These are phyloP conservation scores for Pterostichus niger DNA, from an alignment of 2,888 invertebrate genomes.

Conservation along the genomic window DNA sequence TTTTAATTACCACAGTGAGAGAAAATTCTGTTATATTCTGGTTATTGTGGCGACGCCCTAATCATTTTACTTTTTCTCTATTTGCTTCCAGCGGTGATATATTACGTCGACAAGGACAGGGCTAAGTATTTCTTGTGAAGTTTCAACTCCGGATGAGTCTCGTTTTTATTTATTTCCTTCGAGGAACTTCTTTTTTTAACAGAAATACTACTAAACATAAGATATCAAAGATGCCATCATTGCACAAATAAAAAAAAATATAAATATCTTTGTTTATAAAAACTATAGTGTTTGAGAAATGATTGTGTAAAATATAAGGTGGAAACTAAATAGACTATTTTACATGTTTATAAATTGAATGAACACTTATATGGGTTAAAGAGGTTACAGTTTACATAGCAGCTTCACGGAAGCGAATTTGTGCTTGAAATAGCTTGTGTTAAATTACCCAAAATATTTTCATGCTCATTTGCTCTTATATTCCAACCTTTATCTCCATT, in stretches of 20 bases:
- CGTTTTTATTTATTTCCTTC: not conserved
- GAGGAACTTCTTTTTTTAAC: not conserved
- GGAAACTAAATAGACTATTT: not conserved
- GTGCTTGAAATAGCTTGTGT: not conserved
- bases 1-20: constrained; percentile 13
- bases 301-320: not conserved
- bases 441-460: constrained; percentile 27
- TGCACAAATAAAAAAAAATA: not conserved
- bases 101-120: not conserved
- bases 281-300: not conserved
- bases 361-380: not conserved
- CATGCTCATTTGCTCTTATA: constrained; percentile 26
- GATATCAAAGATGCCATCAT: not conserved
- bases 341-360: constrained; percentile 4
- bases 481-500: not conserved
- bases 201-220: not conserved
- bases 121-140: not conserved
- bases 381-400: constrained; percentile 6
- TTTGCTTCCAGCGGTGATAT: constrained; percentile 1
- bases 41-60: constrained; percentile 3
- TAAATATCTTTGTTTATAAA: too few species aligned
- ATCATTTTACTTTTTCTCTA: constrained; percentile 21
- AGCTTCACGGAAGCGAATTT: not conserved
- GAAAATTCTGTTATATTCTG: not conserved
- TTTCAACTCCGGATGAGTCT: not conserved